Conservation (phyloP, 2,113 vertebrate species). For the Meles meles region DNA sequence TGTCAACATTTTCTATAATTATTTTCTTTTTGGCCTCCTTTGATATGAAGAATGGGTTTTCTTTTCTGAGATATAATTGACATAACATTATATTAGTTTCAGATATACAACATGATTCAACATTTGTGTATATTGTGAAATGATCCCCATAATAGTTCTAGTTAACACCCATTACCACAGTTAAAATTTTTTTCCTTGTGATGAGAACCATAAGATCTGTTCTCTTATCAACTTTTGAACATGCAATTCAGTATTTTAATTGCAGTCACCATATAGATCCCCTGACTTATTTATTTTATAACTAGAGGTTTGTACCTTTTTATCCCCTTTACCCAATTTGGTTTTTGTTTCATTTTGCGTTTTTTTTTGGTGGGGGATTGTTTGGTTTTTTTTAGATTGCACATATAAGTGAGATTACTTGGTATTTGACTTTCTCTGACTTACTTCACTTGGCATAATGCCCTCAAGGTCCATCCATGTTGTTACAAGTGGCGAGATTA, state of each 20-base stretch:
- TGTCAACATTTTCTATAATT: not conserved
- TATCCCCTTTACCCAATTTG: not conserved
- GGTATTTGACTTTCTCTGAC: not conserved
- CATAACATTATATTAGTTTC: not conserved
- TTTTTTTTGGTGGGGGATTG: not conserved
- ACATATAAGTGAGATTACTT: not conserved
- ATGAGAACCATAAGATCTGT: not conserved
- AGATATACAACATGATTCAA: not conserved
- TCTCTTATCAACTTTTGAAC: not conserved
- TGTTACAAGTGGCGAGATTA: not conserved
- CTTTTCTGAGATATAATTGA: not conserved
- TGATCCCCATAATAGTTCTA: not conserved
- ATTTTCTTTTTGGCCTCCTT: conserved; percentile 33
- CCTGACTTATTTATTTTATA: not conserved
- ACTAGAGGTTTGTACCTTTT: not conserved
- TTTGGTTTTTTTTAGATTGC: not conserved
- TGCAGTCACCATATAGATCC: not conserved
- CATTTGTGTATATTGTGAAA: not conserved
- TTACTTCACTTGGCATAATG: not conserved
- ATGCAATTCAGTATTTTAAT: not conserved
- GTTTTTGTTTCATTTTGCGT: not conserved
- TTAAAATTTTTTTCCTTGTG: not conserved
- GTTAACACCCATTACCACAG: not conserved
- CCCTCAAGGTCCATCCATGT: not conserved
- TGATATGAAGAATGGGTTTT: not conserved